Evolutionary conservation across 2,797 vertebrate species (phyloP).

Genomic region (Sparidentex hasta): DNA sequence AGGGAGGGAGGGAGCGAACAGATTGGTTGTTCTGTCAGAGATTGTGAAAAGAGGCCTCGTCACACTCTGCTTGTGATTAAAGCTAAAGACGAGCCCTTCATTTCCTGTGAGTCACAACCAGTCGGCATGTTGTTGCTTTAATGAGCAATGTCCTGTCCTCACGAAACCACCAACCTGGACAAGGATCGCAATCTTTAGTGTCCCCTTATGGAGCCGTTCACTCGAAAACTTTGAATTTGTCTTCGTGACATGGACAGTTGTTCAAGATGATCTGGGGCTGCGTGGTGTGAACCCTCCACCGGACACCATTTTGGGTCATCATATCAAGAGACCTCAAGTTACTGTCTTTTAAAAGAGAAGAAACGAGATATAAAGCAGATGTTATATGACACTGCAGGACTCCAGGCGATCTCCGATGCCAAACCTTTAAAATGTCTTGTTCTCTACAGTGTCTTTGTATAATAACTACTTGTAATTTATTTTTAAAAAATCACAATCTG

Average conservation of each 20-base stretch:
- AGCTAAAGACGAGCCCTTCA: conserved; percentile 53
- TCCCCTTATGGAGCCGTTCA: not conserved
- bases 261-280: conserved; percentile 1
- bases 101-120: conserved; percentile 61
- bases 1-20: conserved; percentile 32
- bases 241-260: not conserved
- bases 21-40: conserved; percentile 58
- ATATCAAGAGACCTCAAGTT: not conserved
- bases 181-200: not conserved
- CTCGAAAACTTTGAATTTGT: not conserved
- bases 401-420: not conserved
- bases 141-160: conserved; percentile 14
- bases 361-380: not conserved
- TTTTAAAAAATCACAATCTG: not conserved
- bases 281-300: conserved; percentile 1
- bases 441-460: not conserved
- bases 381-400: not conserved
- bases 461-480: not conserved
- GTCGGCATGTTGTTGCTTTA: conserved; percentile 42
- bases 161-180: conserved; percentile 15
- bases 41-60: conserved; percentile 62
- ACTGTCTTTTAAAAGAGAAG: not conserved
- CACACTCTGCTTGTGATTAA: conserved; percentile 57
- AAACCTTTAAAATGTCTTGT: not conserved
- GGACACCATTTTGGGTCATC: conserved; percentile 5